A percentile compares a stretch with the other conserved stretches of the same genome.
Evolutionary conservation across 1,140 invertebrate species (phyloP).

Genomic region (Monochamus saltuarius): DNA sequence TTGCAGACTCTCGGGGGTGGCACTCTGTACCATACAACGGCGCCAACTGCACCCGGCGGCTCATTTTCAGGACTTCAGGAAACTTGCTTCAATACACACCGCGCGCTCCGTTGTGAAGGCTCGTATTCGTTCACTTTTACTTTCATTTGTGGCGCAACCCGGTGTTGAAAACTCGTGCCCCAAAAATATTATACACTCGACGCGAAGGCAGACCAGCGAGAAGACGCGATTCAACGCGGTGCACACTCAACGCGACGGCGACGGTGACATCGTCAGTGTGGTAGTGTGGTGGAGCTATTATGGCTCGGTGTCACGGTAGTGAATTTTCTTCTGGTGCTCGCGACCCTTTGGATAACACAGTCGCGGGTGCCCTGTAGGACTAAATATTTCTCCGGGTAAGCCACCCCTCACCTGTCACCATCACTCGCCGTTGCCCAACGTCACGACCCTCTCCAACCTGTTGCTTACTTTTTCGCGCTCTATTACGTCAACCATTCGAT

Average conservation of each 20-base stretch:
- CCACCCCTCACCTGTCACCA: background rate
- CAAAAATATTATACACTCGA: conserved; percentile 49
- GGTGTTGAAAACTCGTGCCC: conserved; percentile 45
- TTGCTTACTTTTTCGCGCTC: conserved; percentile 27
- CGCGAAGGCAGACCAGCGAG: conserved; percentile 38
- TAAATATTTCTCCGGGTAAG: conserved; percentile 35
- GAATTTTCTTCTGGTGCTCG: conserved; percentile 36
- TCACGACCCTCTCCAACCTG: conserved; percentile 28
- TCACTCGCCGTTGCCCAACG: background rate
- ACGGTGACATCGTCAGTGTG: conserved; percentile 11
- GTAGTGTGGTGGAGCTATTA: conserved; percentile 44
- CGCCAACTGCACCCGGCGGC: background rate
- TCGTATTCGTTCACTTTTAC: conserved; percentile 51
- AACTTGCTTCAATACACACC: conserved; percentile 32
- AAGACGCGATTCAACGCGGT: conserved; percentile 29
- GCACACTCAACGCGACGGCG: conserved; percentile 17
- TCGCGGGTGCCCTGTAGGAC: conserved; percentile 40
- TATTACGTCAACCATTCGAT: conserved; percentile 11
- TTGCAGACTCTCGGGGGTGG: conserved; percentile 9
- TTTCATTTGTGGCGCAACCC: conserved; percentile 52
- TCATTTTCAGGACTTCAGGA: conserved; percentile 31
- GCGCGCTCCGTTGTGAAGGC: conserved; percentile 41
- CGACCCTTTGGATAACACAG: conserved; percentile 37
- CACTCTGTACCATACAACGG: background rate
- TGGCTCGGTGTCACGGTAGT: conserved; percentile 42